phyloP scores from a whole-genome alignment of 2,888 invertebrate species.

The Sturmia bella region DNA sequence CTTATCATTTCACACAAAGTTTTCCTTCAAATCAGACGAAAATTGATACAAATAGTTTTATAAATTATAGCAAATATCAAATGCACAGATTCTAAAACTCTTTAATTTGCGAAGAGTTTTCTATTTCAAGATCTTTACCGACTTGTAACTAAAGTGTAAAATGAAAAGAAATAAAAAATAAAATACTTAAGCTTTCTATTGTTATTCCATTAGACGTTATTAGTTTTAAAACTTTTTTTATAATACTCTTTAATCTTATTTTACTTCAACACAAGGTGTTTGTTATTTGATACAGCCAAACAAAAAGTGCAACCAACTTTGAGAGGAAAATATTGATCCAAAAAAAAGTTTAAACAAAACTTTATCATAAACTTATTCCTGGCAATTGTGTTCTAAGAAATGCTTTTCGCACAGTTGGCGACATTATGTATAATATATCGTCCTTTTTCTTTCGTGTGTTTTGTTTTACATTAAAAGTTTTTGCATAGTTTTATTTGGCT shows the following conservation, averaged over 20 bases:
- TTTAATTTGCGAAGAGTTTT: no score
- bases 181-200: conserved; percentile 17
- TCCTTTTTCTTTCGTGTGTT: conserved; percentile 22
- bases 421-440: conserved; percentile 37
- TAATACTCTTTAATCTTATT: conserved; percentile 13
- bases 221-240: background rate
- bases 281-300: conserved; percentile 53
- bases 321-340: background rate
- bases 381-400: conserved; percentile 37
- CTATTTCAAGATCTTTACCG: no score
- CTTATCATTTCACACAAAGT: no score
- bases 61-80: no score
- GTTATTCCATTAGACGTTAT: conserved; percentile 32
- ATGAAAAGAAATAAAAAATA: no score
- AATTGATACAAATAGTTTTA: no score
- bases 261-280: conserved; percentile 36
- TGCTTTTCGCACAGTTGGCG: conserved; percentile 39
- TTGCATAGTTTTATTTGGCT: conserved; percentile 23
- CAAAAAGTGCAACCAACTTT: conserved; percentile 46
- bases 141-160: no score
- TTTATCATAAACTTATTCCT: conserved; percentile 39
- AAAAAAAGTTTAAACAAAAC: conserved; percentile 25
- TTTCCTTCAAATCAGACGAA: no score
- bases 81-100: no score
- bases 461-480: conserved; percentile 44